A percentile compares a stretch with the other conserved stretches of the same genome.
These are phyloP conservation scores for Cervus canadensis DNA, from an alignment of 2,113 vertebrate genomes.

Conservation along the genomic window DNA sequence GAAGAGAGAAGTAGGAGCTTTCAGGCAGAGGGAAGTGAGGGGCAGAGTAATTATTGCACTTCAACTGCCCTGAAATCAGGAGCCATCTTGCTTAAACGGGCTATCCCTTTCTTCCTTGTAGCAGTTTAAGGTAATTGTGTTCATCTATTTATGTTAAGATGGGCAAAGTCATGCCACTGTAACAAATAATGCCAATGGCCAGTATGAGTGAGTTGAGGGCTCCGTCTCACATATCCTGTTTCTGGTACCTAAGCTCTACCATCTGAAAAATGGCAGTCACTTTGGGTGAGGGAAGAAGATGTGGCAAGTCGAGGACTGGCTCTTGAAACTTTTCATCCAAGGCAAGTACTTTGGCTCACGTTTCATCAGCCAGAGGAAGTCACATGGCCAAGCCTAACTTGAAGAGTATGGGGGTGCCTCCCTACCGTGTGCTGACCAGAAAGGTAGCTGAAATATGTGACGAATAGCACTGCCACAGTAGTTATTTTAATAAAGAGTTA, in stretches of 20 bases:
- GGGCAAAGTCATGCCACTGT: background rate
- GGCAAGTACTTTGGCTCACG: background rate
- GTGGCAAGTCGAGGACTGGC: background rate
- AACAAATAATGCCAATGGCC: background rate
- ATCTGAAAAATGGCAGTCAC: background rate
- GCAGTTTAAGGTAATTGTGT: background rate
- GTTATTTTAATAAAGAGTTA: background rate
- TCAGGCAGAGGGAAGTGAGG: background rate
- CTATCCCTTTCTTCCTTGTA: background rate
- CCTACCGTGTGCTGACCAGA: background rate
- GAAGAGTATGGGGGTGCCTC: background rate
- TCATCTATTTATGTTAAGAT: background rate
- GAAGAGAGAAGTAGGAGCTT: background rate
- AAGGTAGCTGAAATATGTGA: background rate
- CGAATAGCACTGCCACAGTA: background rate
- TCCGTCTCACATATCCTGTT: background rate
- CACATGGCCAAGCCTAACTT: background rate
- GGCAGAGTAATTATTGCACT: background rate
- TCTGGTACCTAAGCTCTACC: background rate
- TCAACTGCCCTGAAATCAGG: background rate
- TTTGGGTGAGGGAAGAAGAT: background rate
- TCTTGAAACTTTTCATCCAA: background rate
- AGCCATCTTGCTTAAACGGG: background rate
- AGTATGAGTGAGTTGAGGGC: background rate
- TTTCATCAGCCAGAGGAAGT: background rate